phyloP scores from a whole-genome alignment of 64 coral and sea anemone genomes.

The Dendronephthya gigantea region DNA sequence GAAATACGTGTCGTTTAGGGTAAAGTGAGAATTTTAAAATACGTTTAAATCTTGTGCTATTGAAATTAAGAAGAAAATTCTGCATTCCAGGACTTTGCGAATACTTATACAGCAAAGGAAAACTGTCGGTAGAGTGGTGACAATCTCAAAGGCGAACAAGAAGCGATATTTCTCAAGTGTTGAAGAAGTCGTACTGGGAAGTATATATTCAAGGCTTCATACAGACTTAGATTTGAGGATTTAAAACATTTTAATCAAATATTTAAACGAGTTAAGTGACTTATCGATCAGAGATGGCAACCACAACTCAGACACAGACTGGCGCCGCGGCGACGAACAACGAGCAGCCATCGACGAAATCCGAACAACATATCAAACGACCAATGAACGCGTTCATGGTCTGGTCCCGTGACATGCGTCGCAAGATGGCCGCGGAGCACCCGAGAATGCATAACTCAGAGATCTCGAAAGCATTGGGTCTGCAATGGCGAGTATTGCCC shows the following conservation, averaged over 20 bases:
- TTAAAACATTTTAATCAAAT: neutral
- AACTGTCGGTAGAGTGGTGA: too few species aligned
- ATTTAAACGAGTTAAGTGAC: neutral
- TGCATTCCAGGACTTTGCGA: too few species aligned
- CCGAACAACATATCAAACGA: conserved; percentile 75
- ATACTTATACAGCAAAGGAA: too few species aligned
- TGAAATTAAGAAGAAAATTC: too few species aligned
- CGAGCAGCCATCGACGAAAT: conserved; percentile 36
- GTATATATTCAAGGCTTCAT: neutral
- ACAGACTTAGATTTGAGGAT: neutral
- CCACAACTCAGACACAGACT: neutral
- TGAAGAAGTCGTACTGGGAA: too few species aligned
- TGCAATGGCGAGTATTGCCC: conserved; percentile 85
- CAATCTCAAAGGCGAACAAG: too few species aligned
- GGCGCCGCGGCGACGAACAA: neutral
- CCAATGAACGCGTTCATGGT: conserved; percentile 99
- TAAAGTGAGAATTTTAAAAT: too few species aligned
- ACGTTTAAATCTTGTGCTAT: too few species aligned
- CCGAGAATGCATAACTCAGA: conserved; percentile 99
- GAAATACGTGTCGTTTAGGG: too few species aligned
- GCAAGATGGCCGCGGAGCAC: conserved; percentile 97
- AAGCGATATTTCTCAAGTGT: too few species aligned
- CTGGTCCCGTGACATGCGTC: conserved; percentile 76
- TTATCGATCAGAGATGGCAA: neutral
- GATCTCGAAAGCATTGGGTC: conserved; percentile 81